Percentiles rank a stretch among this genome's conserved stretches.
phyloP scores from a whole-genome alignment of 2,797 vertebrate species.

The Astyanax mexicanus region DNA sequence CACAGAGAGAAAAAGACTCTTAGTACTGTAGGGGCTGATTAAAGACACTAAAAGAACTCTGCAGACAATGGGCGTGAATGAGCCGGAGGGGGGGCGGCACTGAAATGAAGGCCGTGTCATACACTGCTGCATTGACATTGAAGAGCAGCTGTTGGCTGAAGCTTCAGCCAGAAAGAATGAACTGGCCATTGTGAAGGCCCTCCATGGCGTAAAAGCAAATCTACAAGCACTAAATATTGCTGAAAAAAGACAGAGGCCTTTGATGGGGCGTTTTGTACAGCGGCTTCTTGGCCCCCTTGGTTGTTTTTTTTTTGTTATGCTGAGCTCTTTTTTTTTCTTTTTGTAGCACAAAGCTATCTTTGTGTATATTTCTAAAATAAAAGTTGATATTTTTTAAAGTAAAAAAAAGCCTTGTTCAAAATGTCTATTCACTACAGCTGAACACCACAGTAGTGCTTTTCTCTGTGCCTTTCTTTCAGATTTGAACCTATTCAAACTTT shows the following conservation, averaged over 20 bases:
- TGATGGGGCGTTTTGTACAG: constrained; percentile 76
- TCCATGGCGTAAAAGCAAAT: constrained; percentile 84
- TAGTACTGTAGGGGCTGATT: constrained; percentile 82
- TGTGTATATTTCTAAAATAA: constrained; percentile 90
- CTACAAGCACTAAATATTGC: constrained; percentile 84
- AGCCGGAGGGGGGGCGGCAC: constrained; percentile 79
- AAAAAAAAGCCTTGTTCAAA: constrained; percentile 93
- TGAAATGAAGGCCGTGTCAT: constrained; percentile 87
- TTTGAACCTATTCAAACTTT: too few relatives aligned
- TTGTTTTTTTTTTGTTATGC: constrained; percentile 65
- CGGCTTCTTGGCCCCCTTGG: constrained; percentile 59
- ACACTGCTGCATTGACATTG: constrained; percentile 85
- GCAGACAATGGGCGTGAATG: constrained; percentile 85
- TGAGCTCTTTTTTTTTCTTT: constrained; percentile 70
- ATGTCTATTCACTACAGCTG: constrained; percentile 59
- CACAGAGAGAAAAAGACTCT: constrained; percentile 84
- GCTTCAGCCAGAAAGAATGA: constrained; percentile 81
- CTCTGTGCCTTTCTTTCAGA: too few relatives aligned
- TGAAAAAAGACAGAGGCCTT: constrained; percentile 67
- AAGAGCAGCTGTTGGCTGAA: constrained; percentile 79
- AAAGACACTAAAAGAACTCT: constrained; percentile 85
- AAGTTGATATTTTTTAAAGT: constrained; percentile 92
- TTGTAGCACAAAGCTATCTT: constrained; percentile 76
- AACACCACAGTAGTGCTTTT: constrained; percentile 48
- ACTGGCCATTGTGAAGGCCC: constrained; percentile 89